phyloP scores from a whole-genome alignment of 2,888 invertebrate genomes.

The Orchesella flavescens region DNA sequence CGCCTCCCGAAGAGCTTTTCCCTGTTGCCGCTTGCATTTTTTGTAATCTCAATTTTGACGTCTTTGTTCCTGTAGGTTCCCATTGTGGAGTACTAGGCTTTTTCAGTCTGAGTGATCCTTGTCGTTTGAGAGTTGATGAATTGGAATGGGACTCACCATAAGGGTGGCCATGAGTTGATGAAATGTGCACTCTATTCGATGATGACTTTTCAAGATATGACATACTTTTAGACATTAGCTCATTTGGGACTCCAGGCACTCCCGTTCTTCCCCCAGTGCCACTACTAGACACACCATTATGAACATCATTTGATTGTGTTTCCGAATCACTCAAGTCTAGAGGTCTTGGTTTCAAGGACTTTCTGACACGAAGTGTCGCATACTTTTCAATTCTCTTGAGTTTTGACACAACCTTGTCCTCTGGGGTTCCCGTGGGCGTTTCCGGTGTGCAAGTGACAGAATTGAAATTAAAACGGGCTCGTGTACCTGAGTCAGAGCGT shows the following conservation, averaged over 20 bases:
- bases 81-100: conserved; percentile 62
- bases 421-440: conserved; percentile 46
- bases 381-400: conserved; percentile 71
- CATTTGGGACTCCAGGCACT: conserved; percentile 55
- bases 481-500: conserved; percentile 66
- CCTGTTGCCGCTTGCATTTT: conserved; percentile 71
- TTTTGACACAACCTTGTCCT: conserved; percentile 65
- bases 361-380: conserved; percentile 69
- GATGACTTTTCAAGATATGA: conserved; percentile 70
- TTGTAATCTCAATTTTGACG: conserved; percentile 69
- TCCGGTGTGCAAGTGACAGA: conserved; percentile 7
- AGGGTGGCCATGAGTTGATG: conserved; percentile 55
- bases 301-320: conserved; percentile 7
- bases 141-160: conserved; percentile 45
- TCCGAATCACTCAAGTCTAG: conserved; percentile 58
- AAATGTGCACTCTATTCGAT: conserved; percentile 61
- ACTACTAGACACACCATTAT: conserved; percentile 10
- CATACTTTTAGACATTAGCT: conserved; percentile 72
- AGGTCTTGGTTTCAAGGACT: conserved; percentile 59
- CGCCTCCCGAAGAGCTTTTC: conserved; percentile 54
- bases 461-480: conserved; percentile 68
- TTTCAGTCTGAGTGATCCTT: conserved; percentile 68
- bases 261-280: conserved; percentile 39
- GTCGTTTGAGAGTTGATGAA: conserved; percentile 65
- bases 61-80: conserved; percentile 69